A percentile compares a stretch with the other conserved stretches of the same genome.
phyloP scores from a whole-genome alignment of 2,113 vertebrate species.

The Cepphus grylle region DNA sequence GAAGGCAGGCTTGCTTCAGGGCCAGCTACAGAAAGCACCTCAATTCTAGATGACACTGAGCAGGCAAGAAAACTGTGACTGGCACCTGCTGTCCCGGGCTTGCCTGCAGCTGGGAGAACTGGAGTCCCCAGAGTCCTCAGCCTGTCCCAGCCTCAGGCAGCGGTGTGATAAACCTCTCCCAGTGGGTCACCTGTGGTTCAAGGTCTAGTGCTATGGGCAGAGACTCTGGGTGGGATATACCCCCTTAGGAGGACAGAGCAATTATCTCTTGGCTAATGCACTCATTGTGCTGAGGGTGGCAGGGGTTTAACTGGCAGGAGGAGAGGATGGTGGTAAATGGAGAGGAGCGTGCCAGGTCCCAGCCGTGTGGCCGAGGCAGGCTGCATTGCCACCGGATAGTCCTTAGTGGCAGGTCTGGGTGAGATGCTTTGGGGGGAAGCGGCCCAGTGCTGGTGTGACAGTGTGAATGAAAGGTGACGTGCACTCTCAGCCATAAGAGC shows the following conservation, averaged over 20 bases:
- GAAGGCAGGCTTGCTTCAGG: background rate
- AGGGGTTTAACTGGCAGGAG: background rate
- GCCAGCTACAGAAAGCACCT: background rate
- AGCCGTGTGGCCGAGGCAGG: background rate
- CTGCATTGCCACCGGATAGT: background rate
- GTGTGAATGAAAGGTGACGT: fast-evolving
- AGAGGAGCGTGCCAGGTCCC: background rate
- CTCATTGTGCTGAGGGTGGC: fast-evolving
- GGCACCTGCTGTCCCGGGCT: background rate
- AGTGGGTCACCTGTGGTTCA: background rate
- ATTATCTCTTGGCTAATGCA: background rate
- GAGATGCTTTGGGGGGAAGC: background rate
- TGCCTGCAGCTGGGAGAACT: background rate
- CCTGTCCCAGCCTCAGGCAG: background rate
- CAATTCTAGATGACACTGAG: background rate
- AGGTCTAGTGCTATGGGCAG: background rate
- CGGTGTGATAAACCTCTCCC: background rate
- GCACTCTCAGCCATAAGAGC: background rate
- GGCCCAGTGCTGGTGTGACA: background rate
- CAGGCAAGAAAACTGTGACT: background rate
- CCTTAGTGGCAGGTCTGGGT: background rate
- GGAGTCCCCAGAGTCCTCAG: background rate
- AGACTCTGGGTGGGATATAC: background rate
- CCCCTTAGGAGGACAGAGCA: background rate
- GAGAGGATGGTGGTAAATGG: background rate